phyloP scores from a whole-genome alignment of 1,140 invertebrate species.

The Psix sp. region DNA sequence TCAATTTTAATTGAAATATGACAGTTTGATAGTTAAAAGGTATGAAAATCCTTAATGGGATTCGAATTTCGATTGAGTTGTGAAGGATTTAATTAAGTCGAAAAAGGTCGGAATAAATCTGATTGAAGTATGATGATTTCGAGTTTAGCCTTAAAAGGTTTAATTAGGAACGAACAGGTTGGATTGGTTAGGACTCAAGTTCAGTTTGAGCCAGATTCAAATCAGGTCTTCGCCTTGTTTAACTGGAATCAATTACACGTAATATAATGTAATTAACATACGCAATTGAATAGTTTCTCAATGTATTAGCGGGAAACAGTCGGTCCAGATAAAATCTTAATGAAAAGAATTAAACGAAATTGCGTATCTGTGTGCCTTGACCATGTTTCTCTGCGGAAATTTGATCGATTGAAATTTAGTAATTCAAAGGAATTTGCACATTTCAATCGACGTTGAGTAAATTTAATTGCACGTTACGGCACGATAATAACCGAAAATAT shows the following conservation, averaged over 20 bases:
- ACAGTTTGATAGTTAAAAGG: background rate
- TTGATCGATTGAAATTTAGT: no score
- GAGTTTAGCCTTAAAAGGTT: background rate
- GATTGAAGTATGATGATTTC: conserved; percentile 4
- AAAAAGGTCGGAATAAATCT: conserved; percentile 1
- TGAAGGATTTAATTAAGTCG: background rate
- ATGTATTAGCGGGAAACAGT: no score
- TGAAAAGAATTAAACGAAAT: no score
- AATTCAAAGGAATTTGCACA: no score
- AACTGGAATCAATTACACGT: conserved; percentile 10
- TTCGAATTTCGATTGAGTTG: background rate
- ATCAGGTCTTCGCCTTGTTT: conserved; percentile 4
- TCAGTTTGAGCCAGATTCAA: conserved; percentile 1
- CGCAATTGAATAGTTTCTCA: background rate
- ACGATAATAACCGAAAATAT: background rate
- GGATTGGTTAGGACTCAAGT: background rate
- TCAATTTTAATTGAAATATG: conserved; percentile 1
- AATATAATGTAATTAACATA: conserved; percentile 12
- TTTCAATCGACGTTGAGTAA: no score
- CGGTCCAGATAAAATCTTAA: no score
- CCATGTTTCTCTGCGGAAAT: no score
- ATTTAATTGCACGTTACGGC: no score
- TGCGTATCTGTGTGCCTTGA: no score
- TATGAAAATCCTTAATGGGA: background rate
- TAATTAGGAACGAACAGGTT: conserved; percentile 14